Base-by-base conservation (phyloP, 2,113 vertebrate genomes). In the Cyprichromis sp. region DNA sequence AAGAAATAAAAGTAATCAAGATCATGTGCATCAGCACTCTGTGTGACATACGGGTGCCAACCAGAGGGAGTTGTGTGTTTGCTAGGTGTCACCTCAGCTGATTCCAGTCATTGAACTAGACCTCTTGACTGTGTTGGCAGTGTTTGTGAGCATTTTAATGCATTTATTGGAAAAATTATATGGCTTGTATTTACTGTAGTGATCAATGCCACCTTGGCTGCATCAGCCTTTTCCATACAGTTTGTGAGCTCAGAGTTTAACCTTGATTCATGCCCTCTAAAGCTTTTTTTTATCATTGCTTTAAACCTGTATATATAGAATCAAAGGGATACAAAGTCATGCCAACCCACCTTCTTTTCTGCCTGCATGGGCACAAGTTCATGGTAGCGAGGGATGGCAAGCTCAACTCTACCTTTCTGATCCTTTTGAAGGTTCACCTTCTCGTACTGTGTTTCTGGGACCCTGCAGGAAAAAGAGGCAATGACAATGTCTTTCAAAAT, bases 341-440 rank as follows among this genome's bases (percentile, higher is more conserved):
- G 29, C 21, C n/a, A 79, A 81, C 89, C 94, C 94, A 93, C 96
- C 93, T 96, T 96, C 91, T 97, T 97, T 92, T 95, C 92, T 91
- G 96, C 96, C 84, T 96, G 94, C 84, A 94, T 92, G 90, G 94
- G 57, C 86, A 97, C 92, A 87, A 95, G 85, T 85, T 97, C 95
- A 79, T 94, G 93, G 91, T 97, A 96, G 50, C 90, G 89, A 82
- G 96, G 96, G 81, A 96, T 84, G 82, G 93, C 86, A 80, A 94
- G 92, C 83, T 95, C 95, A 57, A 85, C 59, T 93, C 93, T 93
- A 90, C 91, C 89, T 87, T 85, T 94, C 79, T 94, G 89, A 82
- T 96, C 92, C 91, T 93, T 97, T 92, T 95, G 95, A 91, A 97
- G 91, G 88, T 97, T 97, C 92, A 96, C 73, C 54, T 97, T 97